phyloP scores from a whole-genome alignment of 2,888 invertebrate species.

The Orchesella flavescens region DNA sequence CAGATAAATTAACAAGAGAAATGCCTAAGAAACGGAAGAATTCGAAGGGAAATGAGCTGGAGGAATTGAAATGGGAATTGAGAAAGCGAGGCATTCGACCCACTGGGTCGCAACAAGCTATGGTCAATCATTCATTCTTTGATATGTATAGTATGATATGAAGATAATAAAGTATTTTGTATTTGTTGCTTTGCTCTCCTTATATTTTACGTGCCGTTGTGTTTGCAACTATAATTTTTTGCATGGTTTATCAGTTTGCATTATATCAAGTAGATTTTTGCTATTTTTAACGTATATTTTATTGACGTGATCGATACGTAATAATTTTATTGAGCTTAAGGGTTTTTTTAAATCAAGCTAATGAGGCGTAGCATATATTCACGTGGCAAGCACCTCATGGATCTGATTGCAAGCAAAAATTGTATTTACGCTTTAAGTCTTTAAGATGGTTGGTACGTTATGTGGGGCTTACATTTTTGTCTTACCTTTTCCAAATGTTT shows the following conservation, averaged over 20 bases:
- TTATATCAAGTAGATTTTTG: too few species aligned
- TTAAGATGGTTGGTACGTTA: too few species aligned
- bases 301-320: not conserved
- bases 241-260: too few species aligned
- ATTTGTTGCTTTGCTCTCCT: not conserved
- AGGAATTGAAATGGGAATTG: slow-evolving; percentile 71
- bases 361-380: too few species aligned
- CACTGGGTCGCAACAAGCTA: slow-evolving; percentile 69
- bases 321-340: too few species aligned
- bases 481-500: too few species aligned
- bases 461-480: too few species aligned
- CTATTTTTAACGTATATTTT: not conserved
- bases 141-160: not conserved
- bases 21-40: slow-evolving; percentile 67
- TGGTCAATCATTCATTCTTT: slow-evolving; percentile 65
- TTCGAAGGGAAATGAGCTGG: slow-evolving; percentile 67
- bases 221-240: not conserved
- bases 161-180: slow-evolving; percentile 32
- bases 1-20: not conserved
- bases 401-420: too few species aligned
- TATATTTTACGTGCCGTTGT: not conserved
- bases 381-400: too few species aligned
- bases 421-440: too few species aligned
- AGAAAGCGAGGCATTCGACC: slow-evolving; percentile 71
- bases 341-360: too few species aligned